Conservation (phyloP, 2,113 vertebrate genomes). For the Elgaria multicarinata region DNA sequence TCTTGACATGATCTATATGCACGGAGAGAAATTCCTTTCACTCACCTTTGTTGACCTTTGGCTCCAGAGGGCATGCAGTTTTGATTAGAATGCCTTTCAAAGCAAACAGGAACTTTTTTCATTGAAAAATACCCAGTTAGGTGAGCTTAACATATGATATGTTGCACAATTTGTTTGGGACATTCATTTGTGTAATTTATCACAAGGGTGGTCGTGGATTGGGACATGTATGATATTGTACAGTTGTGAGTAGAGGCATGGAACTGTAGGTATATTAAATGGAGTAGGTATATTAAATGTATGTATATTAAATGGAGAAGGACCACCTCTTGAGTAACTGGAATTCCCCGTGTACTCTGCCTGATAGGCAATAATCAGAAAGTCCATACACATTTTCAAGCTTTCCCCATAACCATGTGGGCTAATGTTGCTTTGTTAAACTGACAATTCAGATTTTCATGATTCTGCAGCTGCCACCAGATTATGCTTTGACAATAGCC, state of each 20-base stretch:
- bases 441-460: neutral
- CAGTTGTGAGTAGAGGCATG: neutral
- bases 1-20: neutral
- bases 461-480: neutral
- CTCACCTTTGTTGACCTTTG: slow-evolving; percentile 8
- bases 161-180: neutral
- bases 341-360: neutral
- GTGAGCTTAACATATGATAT: neutral
- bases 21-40: slow-evolving; percentile 5
- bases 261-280: neutral
- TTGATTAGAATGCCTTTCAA: neutral
- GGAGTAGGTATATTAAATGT: neutral
- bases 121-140: neutral
- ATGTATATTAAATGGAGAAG: neutral
- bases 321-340: neutral
- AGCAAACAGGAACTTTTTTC: neutral
- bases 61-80: neutral
- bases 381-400: neutral
- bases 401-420: neutral
- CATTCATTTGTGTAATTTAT: neutral
- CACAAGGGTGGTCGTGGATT: neutral
- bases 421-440: neutral
- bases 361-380: neutral
- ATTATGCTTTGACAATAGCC: neutral
- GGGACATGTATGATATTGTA: neutral